Base-by-base conservation (phyloP, 2,888 invertebrate genomes). In the Drosophila merina region DNA sequence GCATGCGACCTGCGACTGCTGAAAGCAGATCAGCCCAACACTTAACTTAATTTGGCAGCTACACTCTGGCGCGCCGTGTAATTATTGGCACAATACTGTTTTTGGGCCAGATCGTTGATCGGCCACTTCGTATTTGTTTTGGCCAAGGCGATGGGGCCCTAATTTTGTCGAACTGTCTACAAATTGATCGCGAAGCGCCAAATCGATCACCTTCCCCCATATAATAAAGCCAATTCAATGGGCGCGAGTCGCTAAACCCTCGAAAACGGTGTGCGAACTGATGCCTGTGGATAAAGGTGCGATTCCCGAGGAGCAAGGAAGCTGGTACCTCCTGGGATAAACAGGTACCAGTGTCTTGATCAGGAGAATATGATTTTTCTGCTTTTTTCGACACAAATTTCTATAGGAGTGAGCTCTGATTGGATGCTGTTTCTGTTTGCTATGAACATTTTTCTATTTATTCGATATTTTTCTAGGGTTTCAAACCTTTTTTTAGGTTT, bases 121-220 rank as follows among this genome's bases (percentile, higher is more conserved):
- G 45, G 3, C 28, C 12, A 42, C 77, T 57, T 54, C 59, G 77
- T 87, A 87, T 87, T 87, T 84, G 88, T 79, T 87, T 79, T 62
- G 60, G 62, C 28, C 51, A 54, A 42, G 20, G 20, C 40, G 40
- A 36, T 50, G 44, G 57, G 57, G 72, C 77, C 78, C 81, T 86
- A 78, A 82, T 82, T 87, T 84, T 75, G 75, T 25, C 74, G 80
- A 88, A 82, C 86, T 89, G 89, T 86, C 88, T 82, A 81, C 77
- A 90, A 89, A 90, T 90, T 90, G 90, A 90, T 90, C 90, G 82
- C 85, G 79, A 91, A 91, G 91, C 91, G 91, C 91, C 91, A 91
- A 91, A 91, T 91, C 90, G 91, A 91, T 91, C 91, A 91, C 91
- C 91, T 91, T 88, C 72, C 74, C 68, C 74, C 86, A 85, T 79